Evolutionary conservation across 2,888 invertebrate species (phyloP).

Genomic region (Drosophila phalerata): DNA sequence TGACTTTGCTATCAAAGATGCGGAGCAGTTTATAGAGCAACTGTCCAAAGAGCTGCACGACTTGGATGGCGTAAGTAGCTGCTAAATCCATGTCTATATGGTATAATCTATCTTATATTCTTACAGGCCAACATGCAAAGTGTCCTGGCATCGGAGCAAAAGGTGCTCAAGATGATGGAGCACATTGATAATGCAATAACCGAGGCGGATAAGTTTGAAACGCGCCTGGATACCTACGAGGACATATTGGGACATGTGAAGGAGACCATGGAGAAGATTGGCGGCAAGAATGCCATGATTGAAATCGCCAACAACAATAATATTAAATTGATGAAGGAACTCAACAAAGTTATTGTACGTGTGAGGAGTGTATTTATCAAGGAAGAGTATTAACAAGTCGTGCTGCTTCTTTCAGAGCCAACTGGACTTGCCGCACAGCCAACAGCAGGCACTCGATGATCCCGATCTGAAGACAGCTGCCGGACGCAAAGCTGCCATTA

Average conservation of each 20-base stretch:
- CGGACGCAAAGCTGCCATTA: constrained; percentile 88
- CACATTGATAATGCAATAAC: constrained; percentile 92
- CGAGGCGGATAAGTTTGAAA: constrained; percentile 91
- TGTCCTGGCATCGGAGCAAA: constrained; percentile 94
- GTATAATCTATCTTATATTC: not conserved
- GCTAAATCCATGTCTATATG: no score
- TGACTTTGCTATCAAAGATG: constrained; percentile 95
- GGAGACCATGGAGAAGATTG: constrained; percentile 96
- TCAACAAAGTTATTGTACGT: constrained; percentile 92
- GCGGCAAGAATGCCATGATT: constrained; percentile 94
- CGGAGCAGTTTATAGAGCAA: constrained; percentile 92
- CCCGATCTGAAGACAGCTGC: constrained; percentile 90
- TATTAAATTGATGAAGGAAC: constrained; percentile 91
- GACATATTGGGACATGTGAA: constrained; percentile 93
- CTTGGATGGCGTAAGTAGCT: constrained; percentile 90
- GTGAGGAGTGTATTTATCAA: constrained; percentile 37
- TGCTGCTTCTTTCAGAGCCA: constrained; percentile 86
- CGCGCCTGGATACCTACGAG: constrained; percentile 92
- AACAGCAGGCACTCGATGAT: constrained; percentile 89
- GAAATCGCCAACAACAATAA: constrained; percentile 95
- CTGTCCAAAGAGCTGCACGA: constrained; percentile 93
- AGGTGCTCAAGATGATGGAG: constrained; percentile 91
- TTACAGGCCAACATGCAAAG: constrained; percentile 93
- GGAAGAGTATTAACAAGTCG: not conserved
- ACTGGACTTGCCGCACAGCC: constrained; percentile 89